Percentiles rank a stretch among this genome's conserved stretches.
These are phyloP conservation scores for Liposcelis brunnea DNA, from an alignment of 2,888 invertebrate species.

Conservation along the genomic window DNA sequence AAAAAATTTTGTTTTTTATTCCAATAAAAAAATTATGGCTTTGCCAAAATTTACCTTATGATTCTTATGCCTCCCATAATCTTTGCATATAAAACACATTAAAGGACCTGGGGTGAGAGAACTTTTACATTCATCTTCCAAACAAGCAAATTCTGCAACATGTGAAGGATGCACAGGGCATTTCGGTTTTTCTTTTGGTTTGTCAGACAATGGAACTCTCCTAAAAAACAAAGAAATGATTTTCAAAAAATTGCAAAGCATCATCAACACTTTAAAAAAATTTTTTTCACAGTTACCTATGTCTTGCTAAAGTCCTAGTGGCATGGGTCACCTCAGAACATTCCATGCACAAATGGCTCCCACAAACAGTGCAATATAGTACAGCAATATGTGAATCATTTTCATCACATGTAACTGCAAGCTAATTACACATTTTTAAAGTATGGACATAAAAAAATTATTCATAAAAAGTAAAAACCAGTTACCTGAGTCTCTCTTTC, in stretches of 20 bases:
- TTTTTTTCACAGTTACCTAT: slow-evolving; percentile 18
- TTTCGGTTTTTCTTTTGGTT: slow-evolving; percentile 34
- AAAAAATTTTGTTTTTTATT: slow-evolving; percentile 2
- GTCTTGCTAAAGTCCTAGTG: slow-evolving; percentile 33
- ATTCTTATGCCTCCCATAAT: slow-evolving; percentile 35
- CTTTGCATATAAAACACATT: slow-evolving; percentile 40
- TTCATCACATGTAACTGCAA: slow-evolving; percentile 33
- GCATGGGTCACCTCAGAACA: slow-evolving; percentile 34
- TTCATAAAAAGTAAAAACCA: too few relatives aligned
- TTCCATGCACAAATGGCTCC: slow-evolving; percentile 34
- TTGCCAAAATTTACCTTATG: slow-evolving; percentile 27
- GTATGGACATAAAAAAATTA: too few relatives aligned
- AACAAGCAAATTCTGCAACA: slow-evolving; percentile 36
- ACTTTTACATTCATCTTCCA: slow-evolving; percentile 33
- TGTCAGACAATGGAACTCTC: slow-evolving; percentile 35
- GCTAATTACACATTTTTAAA: slow-evolving; percentile 19
- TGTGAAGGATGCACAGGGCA: slow-evolving; percentile 35
- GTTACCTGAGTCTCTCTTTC: slow-evolving; percentile 25
- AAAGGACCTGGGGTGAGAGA: slow-evolving; percentile 24
- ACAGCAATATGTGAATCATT: slow-evolving; percentile 35
- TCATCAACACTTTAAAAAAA: too few relatives aligned
- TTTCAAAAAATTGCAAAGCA: too few relatives aligned
- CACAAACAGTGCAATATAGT: slow-evolving; percentile 36
- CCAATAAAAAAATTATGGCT: background rate
- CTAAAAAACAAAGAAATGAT: slow-evolving; percentile 14